Base-by-base conservation (phyloP, 2,797 vertebrate genomes). In the Garrulus glandarius region DNA sequence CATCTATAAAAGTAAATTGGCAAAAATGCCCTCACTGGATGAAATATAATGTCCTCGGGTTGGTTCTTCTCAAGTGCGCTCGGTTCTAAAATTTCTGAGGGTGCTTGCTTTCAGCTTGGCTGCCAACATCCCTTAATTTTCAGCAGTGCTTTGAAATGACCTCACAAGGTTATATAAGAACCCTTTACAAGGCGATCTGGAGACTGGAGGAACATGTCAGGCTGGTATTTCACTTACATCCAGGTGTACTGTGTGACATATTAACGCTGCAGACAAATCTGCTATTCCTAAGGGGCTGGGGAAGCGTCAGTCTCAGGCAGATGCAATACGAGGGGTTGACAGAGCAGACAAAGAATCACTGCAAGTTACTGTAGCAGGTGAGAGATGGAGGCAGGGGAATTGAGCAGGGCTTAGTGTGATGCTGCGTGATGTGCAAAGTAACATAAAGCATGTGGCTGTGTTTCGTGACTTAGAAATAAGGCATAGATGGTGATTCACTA, bases 391-490 rank as follows among this genome's bases (percentile, higher is more conserved):
- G 23, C 89, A 87, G 29, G n/a, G 80, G 61, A 94, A 74, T 65
- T 86, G 67, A 92, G 63, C 16, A 55, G 53, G 34, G 11, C 63
- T 80, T 76, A 56, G 76, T 10, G 1, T n/a, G 60, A n/a, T 87
- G 63, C 65, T 70, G 77, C 1, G 1, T 63, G 86, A 71, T 36
- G 18, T 79, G 46, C 36, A 50, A 72, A 81, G 83, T 47, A 93
- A 84, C 49, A 61, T 72, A 78, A 91, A 92, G 23, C 64, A 49
- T 43, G 44, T 82, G 69, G 53, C 68, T 72, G 43, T 79, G 70
- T 92, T 93, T 93, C 47, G 37, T 94, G 68, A 78, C 43, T 79
- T 55, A 94, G 69, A 94, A 97, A 90, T 86, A 87, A 89, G 71
- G 19, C 56, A 80, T 49, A 84, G 77, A 72, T 0, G 1, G 84